Evolutionary conservation across 2,113 vertebrate genomes (phyloP).

Genomic region (Prolemur simus): DNA sequence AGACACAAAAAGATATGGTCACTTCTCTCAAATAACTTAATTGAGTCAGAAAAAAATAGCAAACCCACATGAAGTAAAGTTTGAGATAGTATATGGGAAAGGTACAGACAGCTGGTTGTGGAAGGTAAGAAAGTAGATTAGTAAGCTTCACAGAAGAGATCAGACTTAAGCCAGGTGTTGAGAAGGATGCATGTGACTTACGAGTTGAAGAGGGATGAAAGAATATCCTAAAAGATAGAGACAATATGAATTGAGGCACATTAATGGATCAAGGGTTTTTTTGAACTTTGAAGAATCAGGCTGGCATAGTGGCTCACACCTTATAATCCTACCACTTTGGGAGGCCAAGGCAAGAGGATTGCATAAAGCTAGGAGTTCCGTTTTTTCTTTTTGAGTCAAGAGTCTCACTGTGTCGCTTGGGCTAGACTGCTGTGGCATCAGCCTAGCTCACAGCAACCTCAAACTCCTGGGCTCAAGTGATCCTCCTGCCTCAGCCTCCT

Average conservation of each 20-base stretch:
- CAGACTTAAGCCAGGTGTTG: neutral
- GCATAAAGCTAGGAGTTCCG: too few relatives aligned
- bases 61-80: neutral
- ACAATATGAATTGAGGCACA: neutral
- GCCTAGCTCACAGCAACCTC: too few relatives aligned
- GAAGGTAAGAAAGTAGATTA: slow-evolving; percentile 18
- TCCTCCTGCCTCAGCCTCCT: too few relatives aligned
- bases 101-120: neutral
- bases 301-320: too few relatives aligned
- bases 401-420: too few relatives aligned
- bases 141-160: neutral
- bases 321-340: too few relatives aligned
- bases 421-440: too few relatives aligned
- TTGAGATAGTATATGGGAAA: neutral
- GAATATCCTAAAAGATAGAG: neutral
- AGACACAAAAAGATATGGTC: neutral
- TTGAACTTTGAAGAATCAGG: slow-evolving; percentile 7
- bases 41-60: neutral
- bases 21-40: neutral
- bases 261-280: neutral
- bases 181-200: neutral
- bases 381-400: too few relatives aligned
- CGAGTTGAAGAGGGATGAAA: slow-evolving; percentile 5
- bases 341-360: too few relatives aligned
- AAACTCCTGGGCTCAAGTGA: too few relatives aligned